Base-by-base conservation (phyloP, 1,140 invertebrate species). In the Andrena cerasifolii region DNA sequence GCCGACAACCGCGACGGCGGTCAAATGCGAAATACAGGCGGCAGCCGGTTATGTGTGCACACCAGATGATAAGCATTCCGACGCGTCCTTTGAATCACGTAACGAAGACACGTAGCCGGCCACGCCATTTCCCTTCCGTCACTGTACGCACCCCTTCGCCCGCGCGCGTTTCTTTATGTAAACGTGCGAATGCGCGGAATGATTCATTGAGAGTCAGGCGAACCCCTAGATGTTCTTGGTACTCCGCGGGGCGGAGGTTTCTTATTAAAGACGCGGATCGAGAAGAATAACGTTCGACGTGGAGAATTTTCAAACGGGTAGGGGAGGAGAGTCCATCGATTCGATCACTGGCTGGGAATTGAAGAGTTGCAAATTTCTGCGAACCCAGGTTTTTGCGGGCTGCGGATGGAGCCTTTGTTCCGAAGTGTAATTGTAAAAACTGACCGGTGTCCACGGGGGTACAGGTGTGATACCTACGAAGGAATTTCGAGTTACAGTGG, bases 71-170 rank as follows among this genome's bases (percentile, higher is more conserved):
- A 74, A 53, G 47, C 83, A 82, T 85, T 85, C 79, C 83, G 45
- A 53, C 53, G 76, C 73, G 68, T 85, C 65, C 47, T 53, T 49
- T 47, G 63, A 84, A 80, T 81, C 73, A 73, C 49, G 73, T 81
- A 84, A 84, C 72, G 83, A 81, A 81, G 78, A 72, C 82, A 84
- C 73, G 78, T 85, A 84, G 18, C 33, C 36, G 18, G n/a, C 53
- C 71, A 66, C 45, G 58, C 49, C 54, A 45, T 62, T 79, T 79
- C 62, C 61, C 78, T 67, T 67, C 40, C 73, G 58, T 26, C 21
- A 49, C 53, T 12, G 49, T 70, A 51, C 31, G 21, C 24, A 24
- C 4, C 21, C 7, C 21, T 6, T 10, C 33, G 3, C 5, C n/a
- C 28, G 16, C 28, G 31, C 21, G 31, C 24, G 16, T n/a, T 14